phyloP scores from a whole-genome alignment of 2,888 invertebrate genomes.

The Neoascia interrupta region DNA sequence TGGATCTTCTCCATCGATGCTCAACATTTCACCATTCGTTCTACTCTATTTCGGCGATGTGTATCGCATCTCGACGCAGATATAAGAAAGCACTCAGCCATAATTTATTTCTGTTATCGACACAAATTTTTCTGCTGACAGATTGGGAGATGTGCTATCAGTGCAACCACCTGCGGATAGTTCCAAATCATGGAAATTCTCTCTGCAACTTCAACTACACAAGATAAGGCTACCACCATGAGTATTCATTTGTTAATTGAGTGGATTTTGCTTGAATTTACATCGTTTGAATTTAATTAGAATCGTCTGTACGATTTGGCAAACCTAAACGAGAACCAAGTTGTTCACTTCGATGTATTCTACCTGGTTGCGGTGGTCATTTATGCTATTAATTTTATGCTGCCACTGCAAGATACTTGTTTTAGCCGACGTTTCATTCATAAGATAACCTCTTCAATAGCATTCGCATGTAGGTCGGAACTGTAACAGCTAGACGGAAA shows the following conservation, averaged over 20 bases:
- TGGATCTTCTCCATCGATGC: no score
- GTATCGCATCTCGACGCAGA: no score
- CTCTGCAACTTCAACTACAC: background rate
- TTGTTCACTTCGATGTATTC: background rate
- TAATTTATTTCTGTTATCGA: no score
- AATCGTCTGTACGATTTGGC: slow-evolving; percentile 47
- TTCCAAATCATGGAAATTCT: slow-evolving; percentile 43
- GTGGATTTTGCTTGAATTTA: slow-evolving; percentile 38
- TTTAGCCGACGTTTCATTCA: no score
- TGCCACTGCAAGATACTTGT: no score
- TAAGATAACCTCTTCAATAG: no score
- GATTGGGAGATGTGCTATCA: slow-evolving; percentile 47
- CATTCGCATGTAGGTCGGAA: no score
- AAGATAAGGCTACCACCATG: background rate
- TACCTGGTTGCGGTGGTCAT: slow-evolving; percentile 3
- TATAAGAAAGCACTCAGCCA: no score
- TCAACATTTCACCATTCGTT: no score
- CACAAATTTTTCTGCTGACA: no score
- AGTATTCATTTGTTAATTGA: background rate
- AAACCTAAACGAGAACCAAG: slow-evolving; percentile 35
- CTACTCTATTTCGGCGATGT: no score
- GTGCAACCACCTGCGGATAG: slow-evolving; percentile 5
- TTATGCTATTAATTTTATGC: background rate
- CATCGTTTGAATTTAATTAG: slow-evolving; percentile 48
- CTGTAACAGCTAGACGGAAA: no score